phyloP scores from a whole-genome alignment of 2,113 vertebrate species.

The Charadrius vociferus region DNA sequence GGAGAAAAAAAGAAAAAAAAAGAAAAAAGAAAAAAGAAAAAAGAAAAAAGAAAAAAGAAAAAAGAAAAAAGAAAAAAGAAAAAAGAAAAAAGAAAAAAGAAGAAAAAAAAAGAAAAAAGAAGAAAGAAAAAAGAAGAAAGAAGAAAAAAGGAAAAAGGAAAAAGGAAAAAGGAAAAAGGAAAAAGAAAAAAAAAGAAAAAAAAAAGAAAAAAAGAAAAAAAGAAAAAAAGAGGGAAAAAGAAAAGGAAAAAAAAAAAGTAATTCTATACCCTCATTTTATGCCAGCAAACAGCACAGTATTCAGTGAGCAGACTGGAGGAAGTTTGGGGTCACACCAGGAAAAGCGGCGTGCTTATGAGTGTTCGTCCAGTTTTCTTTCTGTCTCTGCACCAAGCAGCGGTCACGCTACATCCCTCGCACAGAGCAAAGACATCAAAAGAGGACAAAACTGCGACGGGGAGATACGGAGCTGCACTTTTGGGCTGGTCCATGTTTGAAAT shows the following conservation, averaged over 20 bases:
- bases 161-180: background rate
- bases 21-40: too few species aligned
- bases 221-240: background rate
- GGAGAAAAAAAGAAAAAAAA: too few species aligned
- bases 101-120: accelerated
- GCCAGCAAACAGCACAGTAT: background rate
- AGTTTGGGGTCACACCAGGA: background rate
- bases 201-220: background rate
- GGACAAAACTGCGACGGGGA: accelerated
- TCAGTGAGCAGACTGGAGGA: background rate
- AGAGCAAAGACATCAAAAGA: background rate
- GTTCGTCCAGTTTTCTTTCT: background rate
- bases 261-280: background rate
- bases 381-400: background rate
- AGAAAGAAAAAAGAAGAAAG: background rate
- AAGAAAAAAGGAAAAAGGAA: background rate
- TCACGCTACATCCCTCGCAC: background rate
- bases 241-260: background rate
- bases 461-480: background rate
- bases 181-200: accelerated
- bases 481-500: background rate
- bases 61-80: background rate
- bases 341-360: accelerated
- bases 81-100: background rate
- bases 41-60: background rate